A percentile compares a stretch with the other conserved stretches of the same genome.
Evolutionary conservation across 2,113 vertebrate genomes (phyloP).

Genomic region (Pitta sordida): DNA sequence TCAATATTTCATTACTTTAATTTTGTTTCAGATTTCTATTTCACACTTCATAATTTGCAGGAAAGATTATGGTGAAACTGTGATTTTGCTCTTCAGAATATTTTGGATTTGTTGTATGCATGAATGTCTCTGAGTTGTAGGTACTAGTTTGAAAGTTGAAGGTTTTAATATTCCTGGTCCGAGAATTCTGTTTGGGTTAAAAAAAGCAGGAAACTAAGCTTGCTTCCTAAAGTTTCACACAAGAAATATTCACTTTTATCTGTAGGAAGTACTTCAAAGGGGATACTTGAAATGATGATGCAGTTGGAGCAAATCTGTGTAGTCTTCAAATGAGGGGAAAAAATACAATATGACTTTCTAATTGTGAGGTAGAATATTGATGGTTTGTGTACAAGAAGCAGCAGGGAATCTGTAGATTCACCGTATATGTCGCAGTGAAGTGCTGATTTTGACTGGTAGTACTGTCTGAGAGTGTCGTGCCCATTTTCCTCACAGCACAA

Average conservation of each 20-base stretch:
- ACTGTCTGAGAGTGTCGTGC: background rate
- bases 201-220: background rate
- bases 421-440: rapidly evolving
- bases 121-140: background rate
- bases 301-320: background rate
- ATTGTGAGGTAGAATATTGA: background rate
- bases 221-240: background rate
- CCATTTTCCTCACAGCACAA: background rate
- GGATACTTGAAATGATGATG: background rate
- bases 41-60: conserved; percentile 34
- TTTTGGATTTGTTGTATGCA: background rate
- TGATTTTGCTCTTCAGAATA: background rate
- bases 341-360: background rate
- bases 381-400: background rate
- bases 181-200: background rate
- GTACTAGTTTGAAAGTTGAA: background rate
- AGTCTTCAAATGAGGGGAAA: rapidly evolving
- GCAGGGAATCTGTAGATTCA: background rate
- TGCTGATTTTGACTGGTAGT: background rate
- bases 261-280: background rate
- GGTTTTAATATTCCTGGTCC: background rate
- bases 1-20: background rate
- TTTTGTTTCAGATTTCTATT: conserved; percentile 13
- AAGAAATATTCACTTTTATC: background rate
- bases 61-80: background rate